Evolutionary conservation across 2,797 vertebrate species (phyloP).

Genomic region (Buphagus erythrorhynchus): DNA sequence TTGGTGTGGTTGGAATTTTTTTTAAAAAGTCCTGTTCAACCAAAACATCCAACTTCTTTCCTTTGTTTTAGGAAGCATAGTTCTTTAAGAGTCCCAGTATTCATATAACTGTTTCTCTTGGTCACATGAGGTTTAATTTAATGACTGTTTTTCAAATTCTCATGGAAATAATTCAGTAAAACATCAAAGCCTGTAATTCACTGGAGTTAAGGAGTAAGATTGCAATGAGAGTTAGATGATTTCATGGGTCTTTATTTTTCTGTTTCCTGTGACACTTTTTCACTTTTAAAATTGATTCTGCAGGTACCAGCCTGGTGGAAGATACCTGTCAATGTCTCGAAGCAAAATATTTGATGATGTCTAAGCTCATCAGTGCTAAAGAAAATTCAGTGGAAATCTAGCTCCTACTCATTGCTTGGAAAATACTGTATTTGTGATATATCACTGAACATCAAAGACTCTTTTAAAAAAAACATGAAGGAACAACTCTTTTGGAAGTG

Average conservation of each 20-base stretch:
- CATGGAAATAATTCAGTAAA: not conserved
- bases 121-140: not conserved
- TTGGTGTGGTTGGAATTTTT: not conserved
- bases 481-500: conserved; percentile 14
- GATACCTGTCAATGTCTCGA: conserved; percentile 96
- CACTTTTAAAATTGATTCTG: conserved; percentile 40
- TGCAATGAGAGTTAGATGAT: not conserved
- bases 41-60: not conserved
- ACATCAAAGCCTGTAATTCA: not conserved
- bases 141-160: not conserved
- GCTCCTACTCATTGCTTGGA: conserved; percentile 9
- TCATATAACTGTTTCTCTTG: not conserved
- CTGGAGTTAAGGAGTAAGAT: not conserved
- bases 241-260: not conserved
- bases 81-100: not conserved
- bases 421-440: not conserved
- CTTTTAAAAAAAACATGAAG: conserved; percentile 22
- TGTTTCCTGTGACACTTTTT: not conserved
- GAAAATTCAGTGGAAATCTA: conserved; percentile 5
- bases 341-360: conserved; percentile 95
- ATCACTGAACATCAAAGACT: conserved; percentile 9
- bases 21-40: not conserved
- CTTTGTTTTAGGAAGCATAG: not conserved
- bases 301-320: conserved; percentile 88
- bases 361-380: conserved; percentile 67